Evolutionary conservation across 2,113 vertebrate species (phyloP).

Genomic region (Osmerus mordax): DNA sequence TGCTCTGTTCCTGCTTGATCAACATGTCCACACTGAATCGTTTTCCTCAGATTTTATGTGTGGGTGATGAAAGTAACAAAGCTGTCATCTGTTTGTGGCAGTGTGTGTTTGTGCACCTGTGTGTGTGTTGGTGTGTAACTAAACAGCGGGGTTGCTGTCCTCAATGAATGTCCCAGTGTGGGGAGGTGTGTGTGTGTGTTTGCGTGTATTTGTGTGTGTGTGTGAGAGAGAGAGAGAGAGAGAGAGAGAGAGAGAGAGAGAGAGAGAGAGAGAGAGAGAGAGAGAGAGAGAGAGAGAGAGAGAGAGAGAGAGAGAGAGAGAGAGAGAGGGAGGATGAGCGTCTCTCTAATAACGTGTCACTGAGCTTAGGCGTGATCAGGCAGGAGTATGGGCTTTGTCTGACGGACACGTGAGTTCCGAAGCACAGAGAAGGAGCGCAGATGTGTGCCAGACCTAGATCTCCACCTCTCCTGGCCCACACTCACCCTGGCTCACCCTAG

Average conservation of each 20-base stretch:
- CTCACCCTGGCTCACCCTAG: neutral
- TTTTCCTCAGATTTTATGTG: slow-evolving; percentile 4
- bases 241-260: neutral
- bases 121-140: neutral
- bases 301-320: neutral
- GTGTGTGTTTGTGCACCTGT: slow-evolving; percentile 11
- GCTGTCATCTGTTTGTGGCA: neutral
- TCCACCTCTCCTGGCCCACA: neutral
- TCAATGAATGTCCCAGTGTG: neutral
- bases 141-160: neutral
- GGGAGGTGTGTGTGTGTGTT: neutral
- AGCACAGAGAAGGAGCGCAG: neutral
- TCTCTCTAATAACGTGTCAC: neutral
- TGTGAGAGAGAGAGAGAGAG: too few relatives aligned
- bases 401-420: neutral
- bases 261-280: slow-evolving; percentile 8
- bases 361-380: slow-evolving; percentile 14
- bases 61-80: neutral
- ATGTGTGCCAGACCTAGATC: neutral
- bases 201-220: too few relatives aligned
- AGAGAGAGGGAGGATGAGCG: slow-evolving; percentile 15
- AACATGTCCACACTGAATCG: too few relatives aligned
- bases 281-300: neutral
- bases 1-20: too few relatives aligned
- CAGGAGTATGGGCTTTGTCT: neutral